A percentile compares a stretch with the other conserved stretches of the same genome.
phyloP scores from a whole-genome alignment of 2,888 invertebrate species.

The Colletes collaris region DNA sequence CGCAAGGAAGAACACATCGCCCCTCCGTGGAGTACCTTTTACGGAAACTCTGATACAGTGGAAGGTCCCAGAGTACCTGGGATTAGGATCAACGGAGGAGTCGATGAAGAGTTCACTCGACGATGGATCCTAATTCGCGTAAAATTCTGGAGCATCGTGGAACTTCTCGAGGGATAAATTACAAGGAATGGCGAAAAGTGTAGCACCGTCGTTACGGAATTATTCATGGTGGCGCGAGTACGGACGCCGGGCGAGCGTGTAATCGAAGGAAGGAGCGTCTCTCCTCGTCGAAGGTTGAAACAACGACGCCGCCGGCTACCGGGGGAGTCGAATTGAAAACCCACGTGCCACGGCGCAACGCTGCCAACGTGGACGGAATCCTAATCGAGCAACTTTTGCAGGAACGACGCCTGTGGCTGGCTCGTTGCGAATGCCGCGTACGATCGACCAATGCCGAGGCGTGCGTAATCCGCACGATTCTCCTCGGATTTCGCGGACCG shows the following conservation, averaged over 20 bases:
- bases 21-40: too few species aligned
- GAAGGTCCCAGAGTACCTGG: too few species aligned
- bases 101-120: too few species aligned
- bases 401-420: conserved; percentile 61
- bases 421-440: conserved; percentile 51
- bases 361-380: conserved; percentile 64
- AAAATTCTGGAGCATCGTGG: too few species aligned
- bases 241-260: conserved; percentile 15
- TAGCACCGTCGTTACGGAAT: conserved; percentile 40
- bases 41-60: too few species aligned
- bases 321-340: conserved; percentile 65
- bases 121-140: too few species aligned
- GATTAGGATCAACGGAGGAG: too few species aligned
- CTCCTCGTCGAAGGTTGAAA: conserved; percentile 11
- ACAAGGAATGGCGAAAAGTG: conserved; percentile 29
- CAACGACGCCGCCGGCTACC: conserved; percentile 46
- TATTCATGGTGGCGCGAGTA: conserved; percentile 33
- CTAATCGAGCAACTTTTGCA: conserved; percentile 62
- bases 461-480: conserved; percentile 17
- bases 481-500: conserved; percentile 31
- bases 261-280: conserved; percentile 17
- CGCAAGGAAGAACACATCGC: too few species aligned
- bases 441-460: conserved; percentile 39
- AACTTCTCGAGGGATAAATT: too few species aligned
- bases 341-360: conserved; percentile 72